A percentile compares a stretch with the other conserved stretches of the same genome.
Evolutionary conservation across 2,888 invertebrate species (phyloP).

Genomic region (Digitonthophagus gazella): DNA sequence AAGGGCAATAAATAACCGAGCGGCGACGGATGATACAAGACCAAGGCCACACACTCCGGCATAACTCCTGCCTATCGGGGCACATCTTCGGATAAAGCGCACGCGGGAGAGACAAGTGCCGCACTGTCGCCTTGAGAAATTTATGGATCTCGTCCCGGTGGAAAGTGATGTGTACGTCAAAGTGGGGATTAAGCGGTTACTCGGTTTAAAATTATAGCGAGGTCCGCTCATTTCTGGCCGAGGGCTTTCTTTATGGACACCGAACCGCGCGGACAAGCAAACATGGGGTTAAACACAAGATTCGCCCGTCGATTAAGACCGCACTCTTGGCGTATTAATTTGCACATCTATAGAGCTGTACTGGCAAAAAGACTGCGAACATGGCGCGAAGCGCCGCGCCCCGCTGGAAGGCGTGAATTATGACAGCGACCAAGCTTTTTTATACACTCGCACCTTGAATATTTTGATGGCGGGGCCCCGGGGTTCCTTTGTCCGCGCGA

Average conservation of each 20-base stretch:
- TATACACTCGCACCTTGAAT: slow-evolving; percentile 39
- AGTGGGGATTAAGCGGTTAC: background rate
- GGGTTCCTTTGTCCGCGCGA: slow-evolving; percentile 37
- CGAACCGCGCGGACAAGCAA: background rate
- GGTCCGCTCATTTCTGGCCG: background rate
- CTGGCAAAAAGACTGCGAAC: background rate
- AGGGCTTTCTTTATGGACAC: background rate
- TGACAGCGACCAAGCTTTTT: slow-evolving; percentile 32
- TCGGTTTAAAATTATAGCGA: slow-evolving; percentile 38
- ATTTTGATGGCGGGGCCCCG: slow-evolving; percentile 40
- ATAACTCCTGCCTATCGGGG: slow-evolving; percentile 45
- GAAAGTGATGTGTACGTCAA: background rate
- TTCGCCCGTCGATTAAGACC: background rate
- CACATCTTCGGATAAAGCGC: slow-evolving; percentile 45
- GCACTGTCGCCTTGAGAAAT: slow-evolving; percentile 41
- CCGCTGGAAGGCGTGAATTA: background rate
- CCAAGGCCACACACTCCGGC: slow-evolving; percentile 45
- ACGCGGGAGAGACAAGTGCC: slow-evolving; percentile 40
- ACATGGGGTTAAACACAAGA: background rate
- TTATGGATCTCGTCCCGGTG: slow-evolving; percentile 38
- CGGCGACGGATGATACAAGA: slow-evolving; percentile 41
- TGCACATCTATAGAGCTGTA: background rate
- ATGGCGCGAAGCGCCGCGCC: background rate
- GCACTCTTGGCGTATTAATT: background rate
- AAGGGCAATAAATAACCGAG: slow-evolving; percentile 43